phyloP scores from a whole-genome alignment of 2,797 vertebrate genomes.

The Fringilla coelebs region DNA sequence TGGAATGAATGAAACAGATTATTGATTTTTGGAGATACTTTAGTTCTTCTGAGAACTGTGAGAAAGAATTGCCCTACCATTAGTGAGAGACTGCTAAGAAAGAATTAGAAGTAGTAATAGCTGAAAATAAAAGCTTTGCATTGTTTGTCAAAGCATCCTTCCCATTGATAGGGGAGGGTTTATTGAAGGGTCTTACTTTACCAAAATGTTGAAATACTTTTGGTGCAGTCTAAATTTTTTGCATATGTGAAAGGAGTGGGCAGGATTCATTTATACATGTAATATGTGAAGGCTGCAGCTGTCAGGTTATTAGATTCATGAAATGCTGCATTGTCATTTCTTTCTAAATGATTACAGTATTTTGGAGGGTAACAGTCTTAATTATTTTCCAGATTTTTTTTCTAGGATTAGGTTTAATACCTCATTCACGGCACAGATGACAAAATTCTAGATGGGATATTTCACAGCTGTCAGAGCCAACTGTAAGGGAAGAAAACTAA shows the following conservation, averaged over 20 bases:
- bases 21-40: neutral
- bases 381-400: neutral
- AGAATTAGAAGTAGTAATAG: neutral
- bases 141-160: neutral
- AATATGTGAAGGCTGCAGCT: neutral
- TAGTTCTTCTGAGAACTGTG: neutral
- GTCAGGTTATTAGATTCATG: neutral
- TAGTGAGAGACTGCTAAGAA: neutral
- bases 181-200: neutral
- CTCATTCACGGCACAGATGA: neutral
- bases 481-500: neutral
- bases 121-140: neutral
- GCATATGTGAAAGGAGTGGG: neutral
- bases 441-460: neutral
- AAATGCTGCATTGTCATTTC: neutral
- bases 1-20: neutral
- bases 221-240: neutral
- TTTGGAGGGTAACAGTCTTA: neutral
- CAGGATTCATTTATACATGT: neutral
- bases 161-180: rapidly evolving
- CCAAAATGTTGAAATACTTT: neutral
- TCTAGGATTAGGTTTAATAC: neutral
- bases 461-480: neutral
- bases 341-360: neutral
- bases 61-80: neutral